Evolutionary conservation across 1,140 invertebrate species (phyloP).

Genomic region (Asobara japonica): DNA sequence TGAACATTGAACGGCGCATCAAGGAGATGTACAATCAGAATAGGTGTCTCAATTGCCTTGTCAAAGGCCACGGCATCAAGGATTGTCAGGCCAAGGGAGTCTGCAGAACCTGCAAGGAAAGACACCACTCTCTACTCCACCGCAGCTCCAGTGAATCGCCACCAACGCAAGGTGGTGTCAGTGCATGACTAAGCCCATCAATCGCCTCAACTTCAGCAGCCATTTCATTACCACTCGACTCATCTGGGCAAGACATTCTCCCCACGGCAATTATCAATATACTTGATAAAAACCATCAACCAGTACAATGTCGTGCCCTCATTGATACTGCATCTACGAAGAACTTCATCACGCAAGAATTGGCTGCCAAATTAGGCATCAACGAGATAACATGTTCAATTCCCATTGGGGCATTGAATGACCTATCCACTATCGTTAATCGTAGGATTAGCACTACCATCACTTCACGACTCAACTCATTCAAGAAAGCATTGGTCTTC

Average conservation of each 20-base stretch:
- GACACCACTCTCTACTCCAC: not conserved
- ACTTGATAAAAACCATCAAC: not conserved
- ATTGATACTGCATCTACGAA: not conserved
- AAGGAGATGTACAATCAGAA: not conserved
- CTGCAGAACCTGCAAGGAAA: not conserved
- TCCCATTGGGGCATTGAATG: too few species aligned
- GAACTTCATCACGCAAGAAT: conserved; percentile 18
- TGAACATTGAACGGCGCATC: not conserved
- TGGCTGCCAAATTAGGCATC: too few species aligned
- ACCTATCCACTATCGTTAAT: too few species aligned
- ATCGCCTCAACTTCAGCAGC: too few species aligned
- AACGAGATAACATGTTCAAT: too few species aligned
- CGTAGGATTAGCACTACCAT: too few species aligned
- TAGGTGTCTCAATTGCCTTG: not conserved
- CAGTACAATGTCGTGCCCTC: not conserved
- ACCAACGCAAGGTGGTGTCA: not conserved
- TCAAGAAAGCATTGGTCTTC: too few species aligned
- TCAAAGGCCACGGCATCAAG: not conserved
- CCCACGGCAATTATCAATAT: not conserved
- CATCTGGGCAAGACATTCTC: not conserved
- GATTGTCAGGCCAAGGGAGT: not conserved
- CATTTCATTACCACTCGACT: not conserved
- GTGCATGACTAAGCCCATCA: not conserved
- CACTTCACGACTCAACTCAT: too few species aligned
- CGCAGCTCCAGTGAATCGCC: not conserved